These are phyloP conservation scores for Zosterops hypoxanthus DNA, from an alignment of 2,113 vertebrate species.

Conservation along the genomic window DNA sequence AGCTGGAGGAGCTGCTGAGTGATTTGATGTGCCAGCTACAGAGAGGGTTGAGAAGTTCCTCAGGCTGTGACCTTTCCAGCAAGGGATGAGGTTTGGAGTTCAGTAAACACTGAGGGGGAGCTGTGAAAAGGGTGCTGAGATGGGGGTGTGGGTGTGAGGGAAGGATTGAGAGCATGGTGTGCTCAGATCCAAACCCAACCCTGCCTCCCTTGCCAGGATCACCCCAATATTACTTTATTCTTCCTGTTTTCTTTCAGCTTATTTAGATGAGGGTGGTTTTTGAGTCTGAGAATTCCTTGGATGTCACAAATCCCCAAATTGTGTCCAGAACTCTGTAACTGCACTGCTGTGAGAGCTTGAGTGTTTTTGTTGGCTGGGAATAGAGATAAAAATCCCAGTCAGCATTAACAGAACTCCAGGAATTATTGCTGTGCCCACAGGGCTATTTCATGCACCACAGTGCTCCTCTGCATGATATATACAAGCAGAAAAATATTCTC, in stretches of 20 bases:
- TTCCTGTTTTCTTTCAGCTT: neutral
- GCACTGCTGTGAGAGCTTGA: neutral
- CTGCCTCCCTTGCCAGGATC: neutral
- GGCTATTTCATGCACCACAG: neutral
- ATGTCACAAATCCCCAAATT: neutral
- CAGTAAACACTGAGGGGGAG: neutral
- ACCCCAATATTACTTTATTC: neutral
- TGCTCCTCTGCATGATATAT: neutral
- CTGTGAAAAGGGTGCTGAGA: neutral
- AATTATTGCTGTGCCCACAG: neutral
- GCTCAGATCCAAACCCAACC: neutral
- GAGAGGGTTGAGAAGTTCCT: neutral
- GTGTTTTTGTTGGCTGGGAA: neutral
- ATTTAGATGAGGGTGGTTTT: neutral
- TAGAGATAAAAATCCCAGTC: neutral
- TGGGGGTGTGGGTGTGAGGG: neutral
- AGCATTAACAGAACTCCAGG: neutral
- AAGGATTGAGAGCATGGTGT: neutral
- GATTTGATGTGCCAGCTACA: neutral
- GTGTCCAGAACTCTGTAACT: neutral
- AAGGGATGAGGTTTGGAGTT: neutral
- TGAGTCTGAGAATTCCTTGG: neutral
- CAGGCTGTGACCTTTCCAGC: neutral
- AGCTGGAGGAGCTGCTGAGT: neutral
- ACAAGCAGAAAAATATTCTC: neutral